Evolutionary conservation across 2,113 vertebrate species (phyloP), one percentile per base, ranked within the genome.

Genomic region (Trogon surrucura): DNA sequence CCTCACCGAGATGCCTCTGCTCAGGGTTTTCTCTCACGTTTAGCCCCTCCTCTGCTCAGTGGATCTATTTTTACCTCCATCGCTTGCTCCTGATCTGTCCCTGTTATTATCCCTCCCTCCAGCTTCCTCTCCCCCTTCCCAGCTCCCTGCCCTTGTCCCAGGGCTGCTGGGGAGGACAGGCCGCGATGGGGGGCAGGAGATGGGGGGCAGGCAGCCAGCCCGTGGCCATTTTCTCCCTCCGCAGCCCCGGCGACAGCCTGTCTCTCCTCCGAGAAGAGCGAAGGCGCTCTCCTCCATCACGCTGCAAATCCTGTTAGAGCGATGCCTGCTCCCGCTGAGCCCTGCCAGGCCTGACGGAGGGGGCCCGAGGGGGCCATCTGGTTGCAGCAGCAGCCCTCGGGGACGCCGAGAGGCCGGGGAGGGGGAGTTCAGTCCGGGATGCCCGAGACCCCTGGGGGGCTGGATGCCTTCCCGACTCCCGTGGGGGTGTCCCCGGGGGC

Each of bases 11-110:
- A 77, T 88, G 77, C 72, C 48, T 92, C 65, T 80, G 66, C 87
- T 93, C 74, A 85, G 91, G 85, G 79, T 85, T 96, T 95, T 94
- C 90, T 81, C 94, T 95, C 96, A 96, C 96, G 88, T 95, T 96
- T 96, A 96, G 96, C 90, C 95, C 93, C 96, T 95, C 96, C 96
- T 95, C 93, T 96, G 53, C 96, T 95, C 44, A 6, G 93, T 86
- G 69, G 89, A 95, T 92, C 94, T 94, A 95, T 96, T 95, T 97
- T 95, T 95, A 94, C 95, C 88, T 97, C 91, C 86, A 62, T 73
- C 7, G 5, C 89, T 86, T 58, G 80, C 92, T 93, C 75, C 96
- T 96, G 94, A 95, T 96, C 96, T 88, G 94, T 97, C 88, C 88
- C 93, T 70, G 93, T 66, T 74, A 77, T 94, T 91, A 88, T 87